Evolutionary conservation across 2,113 vertebrate species (phyloP).

Genomic region (Ia io): DNA sequence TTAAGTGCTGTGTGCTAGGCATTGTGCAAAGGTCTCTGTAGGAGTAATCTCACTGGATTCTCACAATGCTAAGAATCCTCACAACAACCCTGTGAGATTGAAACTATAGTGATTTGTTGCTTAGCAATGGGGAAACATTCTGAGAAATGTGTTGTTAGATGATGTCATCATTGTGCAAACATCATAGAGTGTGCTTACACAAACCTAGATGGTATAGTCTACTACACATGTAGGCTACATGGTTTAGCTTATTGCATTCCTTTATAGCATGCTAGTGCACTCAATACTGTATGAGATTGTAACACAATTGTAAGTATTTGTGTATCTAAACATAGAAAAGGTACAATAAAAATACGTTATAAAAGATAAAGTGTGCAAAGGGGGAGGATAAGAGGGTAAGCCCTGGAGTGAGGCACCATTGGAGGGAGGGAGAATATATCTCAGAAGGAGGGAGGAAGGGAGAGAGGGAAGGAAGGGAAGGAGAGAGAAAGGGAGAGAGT

Average conservation of each 20-base stretch:
- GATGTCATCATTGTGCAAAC: not conserved
- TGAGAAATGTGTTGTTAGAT: not conserved
- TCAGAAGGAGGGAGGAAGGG: not conserved
- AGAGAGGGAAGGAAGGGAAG: not conserved
- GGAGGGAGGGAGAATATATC: not conserved
- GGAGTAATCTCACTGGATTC: not conserved
- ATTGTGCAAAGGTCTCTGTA: not conserved
- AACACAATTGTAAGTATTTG: not conserved
- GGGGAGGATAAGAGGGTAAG: not conserved
- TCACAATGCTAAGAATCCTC: not conserved
- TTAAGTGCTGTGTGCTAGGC: not conserved
- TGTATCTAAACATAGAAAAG: not conserved
- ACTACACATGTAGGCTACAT: too few species aligned
- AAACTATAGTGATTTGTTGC: not conserved
- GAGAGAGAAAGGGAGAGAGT: not conserved
- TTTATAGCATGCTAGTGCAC: not conserved
- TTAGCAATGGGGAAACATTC: not conserved
- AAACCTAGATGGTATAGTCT: not conserved
- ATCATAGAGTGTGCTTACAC: not conserved
- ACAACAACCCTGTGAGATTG: not conserved
- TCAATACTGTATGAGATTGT: not conserved
- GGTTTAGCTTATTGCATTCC: not conserved
- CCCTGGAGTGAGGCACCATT: too few species aligned
- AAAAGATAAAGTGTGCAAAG: not conserved
- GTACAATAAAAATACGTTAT: not conserved